Evolutionary conservation across 2,113 vertebrate species (phyloP).

Genomic region (Petroica traversi): DNA sequence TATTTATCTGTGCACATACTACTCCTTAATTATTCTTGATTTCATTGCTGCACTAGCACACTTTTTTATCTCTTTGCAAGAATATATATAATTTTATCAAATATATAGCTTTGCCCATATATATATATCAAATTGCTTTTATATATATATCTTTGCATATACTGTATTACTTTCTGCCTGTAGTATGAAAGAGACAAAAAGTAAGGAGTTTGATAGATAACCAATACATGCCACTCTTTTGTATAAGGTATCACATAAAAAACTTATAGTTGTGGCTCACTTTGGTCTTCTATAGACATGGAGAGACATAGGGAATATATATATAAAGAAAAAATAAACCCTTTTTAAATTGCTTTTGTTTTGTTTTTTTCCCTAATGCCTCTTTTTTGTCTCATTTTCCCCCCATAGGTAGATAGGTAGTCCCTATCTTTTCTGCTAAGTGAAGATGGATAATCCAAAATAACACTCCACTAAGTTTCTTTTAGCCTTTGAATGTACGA

Average conservation of each 20-base stretch:
- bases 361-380: neutral
- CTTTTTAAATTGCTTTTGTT: neutral
- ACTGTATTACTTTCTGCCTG: neutral
- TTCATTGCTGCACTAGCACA: neutral
- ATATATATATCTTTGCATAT: neutral
- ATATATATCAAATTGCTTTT: neutral
- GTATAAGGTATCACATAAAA: conserved; percentile 3
- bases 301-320: neutral
- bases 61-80: neutral
- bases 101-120: neutral
- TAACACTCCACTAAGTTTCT: neutral
- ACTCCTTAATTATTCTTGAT: neutral
- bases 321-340: neutral
- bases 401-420: neutral
- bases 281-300: neutral
- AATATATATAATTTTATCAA: neutral
- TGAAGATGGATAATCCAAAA: neutral
- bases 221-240: neutral
- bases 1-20: neutral
- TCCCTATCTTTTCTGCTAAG: neutral
- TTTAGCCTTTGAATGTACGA: neutral
- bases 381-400: neutral
- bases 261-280: neutral
- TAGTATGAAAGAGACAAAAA: neutral
- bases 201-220: neutral